Base-by-base conservation (phyloP, 2,888 invertebrate species). In the Volucella bombylans region DNA sequence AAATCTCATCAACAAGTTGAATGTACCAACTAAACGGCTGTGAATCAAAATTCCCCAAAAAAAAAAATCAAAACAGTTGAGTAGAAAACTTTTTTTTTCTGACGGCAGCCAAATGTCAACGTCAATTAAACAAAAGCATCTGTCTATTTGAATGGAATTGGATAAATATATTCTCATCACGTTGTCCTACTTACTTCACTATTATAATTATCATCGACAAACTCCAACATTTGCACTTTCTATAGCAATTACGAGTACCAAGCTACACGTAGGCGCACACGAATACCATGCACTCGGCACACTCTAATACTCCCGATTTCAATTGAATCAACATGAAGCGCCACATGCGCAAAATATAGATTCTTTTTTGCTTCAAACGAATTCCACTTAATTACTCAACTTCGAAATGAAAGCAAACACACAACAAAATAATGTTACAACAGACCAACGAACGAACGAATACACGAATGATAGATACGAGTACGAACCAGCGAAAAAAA, bases 221-320 rank as follows among this genome's bases (percentile, higher is more conserved):
- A 82, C 73, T 59, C 65, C 64, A 83, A 81, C 85, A 85, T 85
- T 85, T 85, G 85, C 85, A 85, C 85, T 85, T 85, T 85, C 85
- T 85, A 85, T 72, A 68, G 68, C 71, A 65, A 76, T 85, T 62
- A 71, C 41, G 23, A 68, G 49, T 31, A 31, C 31, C 31, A 31
- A 31, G 31, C 31, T 31, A 31, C 31, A 31, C 31, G 31, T 31
- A 31, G 31, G 31, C 31, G 31, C 31, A 31, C 31, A 31, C 31
- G 31, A 31, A 31, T 31, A 62, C 61, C 57, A 64, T 64, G 39
- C 71, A 67, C 23, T 50, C 47, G 49, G 81, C 81, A 72, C 81
- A 85, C 80, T 85, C 61, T 68, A 76, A 71, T 65, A 71, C 76
- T 45, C 74, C 61, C 74, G 76, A 80, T 76, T 72, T 76, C 83